Conservation (phyloP, 2,888 invertebrate genomes). For the Calameuta filiformis region DNA sequence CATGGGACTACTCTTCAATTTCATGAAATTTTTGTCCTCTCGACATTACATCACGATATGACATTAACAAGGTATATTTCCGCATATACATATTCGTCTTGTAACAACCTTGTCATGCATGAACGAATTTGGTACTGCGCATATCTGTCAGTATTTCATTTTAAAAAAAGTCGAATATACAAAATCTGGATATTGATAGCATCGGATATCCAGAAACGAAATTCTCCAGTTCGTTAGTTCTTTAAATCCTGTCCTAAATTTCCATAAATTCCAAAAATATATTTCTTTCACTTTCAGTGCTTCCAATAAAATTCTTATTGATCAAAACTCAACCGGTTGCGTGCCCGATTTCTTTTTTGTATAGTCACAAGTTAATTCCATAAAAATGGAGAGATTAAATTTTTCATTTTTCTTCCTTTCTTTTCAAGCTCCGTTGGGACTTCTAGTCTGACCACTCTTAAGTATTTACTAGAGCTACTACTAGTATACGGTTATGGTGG, state of each 20-base stretch:
- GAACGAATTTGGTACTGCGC: neutral
- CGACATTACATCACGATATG: neutral
- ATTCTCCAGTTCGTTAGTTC: neutral
- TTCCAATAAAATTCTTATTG: neutral
- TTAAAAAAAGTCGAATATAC: neutral
- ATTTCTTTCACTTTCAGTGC: neutral
- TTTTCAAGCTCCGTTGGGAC: neutral
- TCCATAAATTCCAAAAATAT: neutral
- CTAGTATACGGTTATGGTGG: constrained; percentile 17
- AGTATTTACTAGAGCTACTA: neutral
- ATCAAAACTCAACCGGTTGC: neutral
- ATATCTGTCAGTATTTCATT: neutral
- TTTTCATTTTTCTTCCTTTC: neutral
- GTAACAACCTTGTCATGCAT: neutral
- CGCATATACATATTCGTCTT: neutral
- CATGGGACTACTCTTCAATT: neutral
- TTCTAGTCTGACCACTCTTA: neutral
- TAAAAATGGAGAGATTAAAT: constrained; percentile 28
- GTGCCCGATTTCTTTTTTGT: neutral
- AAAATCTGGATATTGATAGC: neutral
- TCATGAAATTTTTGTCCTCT: neutral
- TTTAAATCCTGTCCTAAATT: neutral
- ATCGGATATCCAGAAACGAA: neutral
- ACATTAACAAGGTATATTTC: neutral
- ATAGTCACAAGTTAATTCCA: constrained; percentile 17